These are phyloP conservation scores for Balaenoptera acutorostrata DNA, from an alignment of 2,113 vertebrate genomes.

Conservation along the genomic window DNA sequence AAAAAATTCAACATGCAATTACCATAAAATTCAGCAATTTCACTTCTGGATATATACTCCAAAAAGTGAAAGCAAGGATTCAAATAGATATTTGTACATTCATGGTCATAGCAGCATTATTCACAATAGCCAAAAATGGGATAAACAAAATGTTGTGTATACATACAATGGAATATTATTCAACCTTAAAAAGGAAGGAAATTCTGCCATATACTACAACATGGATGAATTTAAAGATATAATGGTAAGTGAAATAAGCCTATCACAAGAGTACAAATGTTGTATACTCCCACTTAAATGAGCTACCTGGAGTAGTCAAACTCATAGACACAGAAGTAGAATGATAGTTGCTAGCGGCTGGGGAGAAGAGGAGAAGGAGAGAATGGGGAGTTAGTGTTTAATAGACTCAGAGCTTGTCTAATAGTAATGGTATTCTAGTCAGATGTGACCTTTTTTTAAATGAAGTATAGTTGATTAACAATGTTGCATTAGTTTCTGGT, in stretches of 20 bases:
- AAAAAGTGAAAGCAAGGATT: neutral
- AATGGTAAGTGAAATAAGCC: neutral
- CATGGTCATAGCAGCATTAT: neutral
- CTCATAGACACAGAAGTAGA: neutral
- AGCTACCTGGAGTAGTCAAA: too few relatives aligned
- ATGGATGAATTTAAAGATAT: neutral
- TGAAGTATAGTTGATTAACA: too few relatives aligned
- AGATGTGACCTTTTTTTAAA: neutral
- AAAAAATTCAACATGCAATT: too few relatives aligned
- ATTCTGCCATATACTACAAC: neutral
- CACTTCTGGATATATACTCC: neutral
- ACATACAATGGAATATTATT: neutral
- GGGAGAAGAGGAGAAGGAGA: neutral
- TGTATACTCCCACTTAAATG: too few relatives aligned
- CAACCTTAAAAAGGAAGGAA: neutral
- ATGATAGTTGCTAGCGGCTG: too few relatives aligned
- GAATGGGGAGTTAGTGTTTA: neutral
- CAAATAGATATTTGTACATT: neutral
- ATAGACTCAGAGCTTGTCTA: neutral
- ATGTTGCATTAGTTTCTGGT: too few relatives aligned
- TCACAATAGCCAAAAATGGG: neutral
- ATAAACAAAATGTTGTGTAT: neutral
- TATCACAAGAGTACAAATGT: too few relatives aligned
- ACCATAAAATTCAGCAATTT: neutral
- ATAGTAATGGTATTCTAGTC: neutral